Conservation (phyloP, 2,888 invertebrate genomes). For the Gasteruption jaculator region DNA sequence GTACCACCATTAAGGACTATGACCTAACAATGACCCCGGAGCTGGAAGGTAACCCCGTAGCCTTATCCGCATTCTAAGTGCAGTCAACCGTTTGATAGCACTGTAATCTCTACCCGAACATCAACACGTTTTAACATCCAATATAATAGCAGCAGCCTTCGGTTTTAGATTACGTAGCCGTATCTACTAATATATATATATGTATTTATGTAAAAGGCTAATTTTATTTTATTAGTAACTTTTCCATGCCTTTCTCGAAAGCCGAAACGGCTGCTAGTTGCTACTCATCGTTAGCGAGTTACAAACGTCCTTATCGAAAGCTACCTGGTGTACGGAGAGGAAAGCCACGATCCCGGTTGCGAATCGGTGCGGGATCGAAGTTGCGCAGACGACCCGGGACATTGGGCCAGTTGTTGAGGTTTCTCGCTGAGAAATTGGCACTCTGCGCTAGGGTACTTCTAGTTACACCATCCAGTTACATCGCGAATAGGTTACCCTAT, state of each 20-base stretch:
- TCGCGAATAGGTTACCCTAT: constrained; percentile 32
- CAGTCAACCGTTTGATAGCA: too few species aligned
- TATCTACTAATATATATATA: too few species aligned
- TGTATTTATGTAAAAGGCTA: too few species aligned
- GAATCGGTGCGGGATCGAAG: constrained; percentile 24
- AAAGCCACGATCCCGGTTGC: too few species aligned
- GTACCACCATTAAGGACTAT: constrained; percentile 26
- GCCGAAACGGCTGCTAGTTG: constrained; percentile 21
- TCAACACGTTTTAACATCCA: too few species aligned
- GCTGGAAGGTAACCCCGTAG: constrained; percentile 25
- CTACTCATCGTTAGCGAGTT: constrained; percentile 29
- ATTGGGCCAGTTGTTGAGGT: constrained; percentile 35
- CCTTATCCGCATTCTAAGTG: too few species aligned
- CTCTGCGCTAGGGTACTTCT: constrained; percentile 34
- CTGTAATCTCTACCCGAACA: too few species aligned
- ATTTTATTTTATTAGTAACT: too few species aligned
- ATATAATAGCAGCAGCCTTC: too few species aligned
- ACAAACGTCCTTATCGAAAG: constrained; percentile 25
- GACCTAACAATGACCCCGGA: constrained; percentile 26
- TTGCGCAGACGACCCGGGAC: constrained; percentile 35
- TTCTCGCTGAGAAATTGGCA: constrained; percentile 32
- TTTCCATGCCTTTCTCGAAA: too few species aligned
- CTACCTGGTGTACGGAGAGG: constrained; percentile 33
- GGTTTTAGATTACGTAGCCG: too few species aligned
- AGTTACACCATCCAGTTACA: constrained; percentile 34